These are phyloP conservation scores for Sebastes kiyomatsui DNA, from an alignment of 2,797 vertebrate genomes.

Conservation along the genomic window DNA sequence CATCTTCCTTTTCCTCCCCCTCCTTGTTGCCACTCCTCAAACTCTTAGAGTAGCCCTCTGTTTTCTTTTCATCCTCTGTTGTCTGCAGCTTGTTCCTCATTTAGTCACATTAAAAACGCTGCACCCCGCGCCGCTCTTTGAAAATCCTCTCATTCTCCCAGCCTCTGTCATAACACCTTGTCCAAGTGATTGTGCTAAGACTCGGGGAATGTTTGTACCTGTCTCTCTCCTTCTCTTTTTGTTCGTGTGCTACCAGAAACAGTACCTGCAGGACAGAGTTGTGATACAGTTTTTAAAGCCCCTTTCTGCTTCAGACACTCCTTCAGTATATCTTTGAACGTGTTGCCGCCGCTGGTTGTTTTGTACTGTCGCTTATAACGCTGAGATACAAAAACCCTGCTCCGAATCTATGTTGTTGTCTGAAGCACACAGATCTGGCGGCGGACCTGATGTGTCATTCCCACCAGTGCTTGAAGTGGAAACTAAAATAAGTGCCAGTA, in stretches of 20 bases:
- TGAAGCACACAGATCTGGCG: slow-evolving; percentile 22
- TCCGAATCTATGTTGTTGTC: slow-evolving; percentile 5
- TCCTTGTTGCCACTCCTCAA: slow-evolving; percentile 38
- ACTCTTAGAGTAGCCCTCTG: slow-evolving; percentile 40
- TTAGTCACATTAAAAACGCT: slow-evolving; percentile 60
- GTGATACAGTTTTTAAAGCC: slow-evolving; percentile 58
- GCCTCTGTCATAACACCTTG: slow-evolving; percentile 55
- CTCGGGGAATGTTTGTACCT: slow-evolving; percentile 66
- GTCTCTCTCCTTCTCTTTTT: not conserved
- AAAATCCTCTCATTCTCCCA: slow-evolving; percentile 56
- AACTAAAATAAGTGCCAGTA: not conserved
- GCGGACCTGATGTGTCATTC: slow-evolving; percentile 9
- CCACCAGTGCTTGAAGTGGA: not conserved
- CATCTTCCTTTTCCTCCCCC: slow-evolving; percentile 12
- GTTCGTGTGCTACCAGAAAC: slow-evolving; percentile 65
- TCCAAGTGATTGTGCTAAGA: slow-evolving; percentile 54
- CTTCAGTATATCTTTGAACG: slow-evolving; percentile 23
- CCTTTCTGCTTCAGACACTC: slow-evolving; percentile 17
- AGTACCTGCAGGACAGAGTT: slow-evolving; percentile 48
- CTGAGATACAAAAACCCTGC: slow-evolving; percentile 21
- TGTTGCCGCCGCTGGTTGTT: slow-evolving; percentile 21
- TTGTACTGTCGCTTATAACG: not conserved
- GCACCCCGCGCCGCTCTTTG: slow-evolving; percentile 55
- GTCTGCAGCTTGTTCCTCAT: slow-evolving; percentile 61
- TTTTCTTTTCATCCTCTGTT: slow-evolving; percentile 59